A percentile compares a stretch with the other conserved stretches of the same genome.
phyloP scores from a whole-genome alignment of 1,140 invertebrate genomes.

The Arion vulgaris region DNA sequence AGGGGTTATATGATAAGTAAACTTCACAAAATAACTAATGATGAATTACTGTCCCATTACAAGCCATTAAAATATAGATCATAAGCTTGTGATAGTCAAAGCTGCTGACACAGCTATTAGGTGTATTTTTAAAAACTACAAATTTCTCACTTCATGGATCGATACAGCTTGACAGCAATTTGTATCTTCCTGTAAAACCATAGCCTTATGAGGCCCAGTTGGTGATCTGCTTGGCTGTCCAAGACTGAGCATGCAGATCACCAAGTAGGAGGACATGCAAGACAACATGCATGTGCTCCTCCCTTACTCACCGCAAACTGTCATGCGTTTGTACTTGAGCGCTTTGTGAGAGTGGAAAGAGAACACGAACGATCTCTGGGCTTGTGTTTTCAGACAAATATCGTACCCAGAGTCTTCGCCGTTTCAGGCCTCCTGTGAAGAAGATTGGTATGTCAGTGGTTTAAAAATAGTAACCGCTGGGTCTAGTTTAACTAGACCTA shows the following conservation, averaged over 20 bases:
- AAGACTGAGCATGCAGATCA: neutral
- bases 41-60: no score
- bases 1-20: no score
- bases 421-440: conserved; percentile 30
- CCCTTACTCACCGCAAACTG: conserved; percentile 38
- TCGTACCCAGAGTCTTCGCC: conserved; percentile 31
- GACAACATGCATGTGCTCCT: neutral
- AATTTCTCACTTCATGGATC: neutral
- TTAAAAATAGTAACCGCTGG: neutral
- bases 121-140: neutral
- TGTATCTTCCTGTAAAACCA: conserved; percentile 5
- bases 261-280: conserved; percentile 2
- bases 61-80: neutral
- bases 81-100: neutral
- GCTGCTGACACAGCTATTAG: neutral
- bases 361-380: conserved; percentile 33
- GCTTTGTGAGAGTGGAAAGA: conserved; percentile 36
- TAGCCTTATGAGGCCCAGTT: neutral
- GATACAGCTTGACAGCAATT: neutral
- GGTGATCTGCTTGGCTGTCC: conserved; percentile 13
- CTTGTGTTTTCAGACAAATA: conserved; percentile 33
- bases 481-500: neutral
- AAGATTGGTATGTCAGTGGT: conserved; percentile 22
- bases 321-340: conserved; percentile 39
- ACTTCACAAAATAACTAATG: no score